Base-by-base conservation (phyloP, 2,113 vertebrate genomes). In the Sisor rabdophorus region DNA sequence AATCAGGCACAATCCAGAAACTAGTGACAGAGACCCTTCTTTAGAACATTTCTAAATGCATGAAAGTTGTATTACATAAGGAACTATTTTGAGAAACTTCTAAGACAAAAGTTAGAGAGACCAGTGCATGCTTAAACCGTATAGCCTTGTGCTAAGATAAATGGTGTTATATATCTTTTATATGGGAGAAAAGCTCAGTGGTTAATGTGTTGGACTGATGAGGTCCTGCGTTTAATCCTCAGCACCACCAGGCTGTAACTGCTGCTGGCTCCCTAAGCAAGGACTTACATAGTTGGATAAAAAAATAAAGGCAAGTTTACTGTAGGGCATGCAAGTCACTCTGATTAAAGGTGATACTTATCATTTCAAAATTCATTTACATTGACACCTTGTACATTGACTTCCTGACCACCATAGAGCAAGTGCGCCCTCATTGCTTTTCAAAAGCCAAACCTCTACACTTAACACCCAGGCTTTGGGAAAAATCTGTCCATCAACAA, bases 1-100 rank as follows among this genome's bases (percentile, higher is more conserved):
- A 84, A 87, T 85, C 71, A 85, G 85, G 22, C 6, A 2, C n/a
- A 26, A 24, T 53, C 48, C 22, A 48, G 26, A 22, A 64, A 28
- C 22, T 26, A n/a, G 80, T 11, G 58, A 71, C 48, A 75, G 75
- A 73, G 77, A 58, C 72, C 32, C 4, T 55, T 80, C 78, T 82
- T 86, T 70, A 82, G 63, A 7, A 19, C 55, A 10, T 17, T n/a
- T 47, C n/a, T 72, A 30, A 9, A 61, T 47, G 58, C 19, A 17
- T 26, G 0, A 1, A 24, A 67, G 22, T 26, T 4, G 7, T 48
- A 48, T 50, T 48, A 48, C 13, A 67, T 50, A 52, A 28, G 19
- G 47, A 52, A 12, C 47, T 4, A 16, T 26, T 50, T 28, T 52
- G 11, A 50, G 47, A 28, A 50, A 68, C 44, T 24, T 16, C 65